These are phyloP conservation scores for Drosophila birchii DNA, from an alignment of 2,888 invertebrate species.

Conservation along the genomic window DNA sequence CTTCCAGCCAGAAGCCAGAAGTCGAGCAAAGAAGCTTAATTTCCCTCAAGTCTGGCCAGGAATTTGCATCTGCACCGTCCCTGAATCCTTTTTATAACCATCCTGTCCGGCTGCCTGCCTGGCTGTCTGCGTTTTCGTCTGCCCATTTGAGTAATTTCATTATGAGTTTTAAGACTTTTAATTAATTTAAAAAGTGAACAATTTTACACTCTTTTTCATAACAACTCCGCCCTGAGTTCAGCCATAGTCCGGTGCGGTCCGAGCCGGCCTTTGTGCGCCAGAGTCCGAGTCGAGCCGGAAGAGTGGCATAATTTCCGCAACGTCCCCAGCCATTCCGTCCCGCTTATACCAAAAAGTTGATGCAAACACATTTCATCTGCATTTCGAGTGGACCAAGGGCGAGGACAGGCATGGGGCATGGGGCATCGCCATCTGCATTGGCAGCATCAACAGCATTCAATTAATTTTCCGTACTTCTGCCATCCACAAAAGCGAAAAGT, in stretches of 20 bases:
- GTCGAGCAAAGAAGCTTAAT: constrained; percentile 36
- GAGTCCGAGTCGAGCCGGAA: constrained; percentile 55
- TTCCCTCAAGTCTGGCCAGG: constrained; percentile 38
- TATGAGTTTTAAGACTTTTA: constrained; percentile 78
- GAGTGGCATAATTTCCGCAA: constrained; percentile 72
- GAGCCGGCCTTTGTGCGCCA: constrained; percentile 28
- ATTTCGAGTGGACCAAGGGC: constrained; percentile 56
- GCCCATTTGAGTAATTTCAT: constrained; percentile 66
- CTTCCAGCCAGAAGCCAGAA: constrained; percentile 13
- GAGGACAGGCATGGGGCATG: constrained; percentile 1
- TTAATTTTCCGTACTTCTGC: constrained; percentile 65
- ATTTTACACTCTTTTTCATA: constrained; percentile 63
- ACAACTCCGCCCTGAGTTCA: constrained; percentile 15
- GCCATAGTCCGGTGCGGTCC: constrained; percentile 11
- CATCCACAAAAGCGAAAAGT: constrained; percentile 53
- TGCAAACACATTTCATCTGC: constrained; percentile 71
- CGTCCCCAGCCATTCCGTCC: background rate
- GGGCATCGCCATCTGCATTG: constrained; percentile 37
- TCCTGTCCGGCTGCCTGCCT: constrained; percentile 14
- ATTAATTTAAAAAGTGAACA: constrained; percentile 76
- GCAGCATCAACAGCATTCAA: constrained; percentile 71
- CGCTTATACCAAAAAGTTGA: constrained; percentile 51
- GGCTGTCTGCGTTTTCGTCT: constrained; percentile 25
- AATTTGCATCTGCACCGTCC: constrained; percentile 35
- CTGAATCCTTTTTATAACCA: constrained; percentile 15